Evolutionary conservation across 1,140 invertebrate species (phyloP).

Genomic region (Neuroterus valhalla): DNA sequence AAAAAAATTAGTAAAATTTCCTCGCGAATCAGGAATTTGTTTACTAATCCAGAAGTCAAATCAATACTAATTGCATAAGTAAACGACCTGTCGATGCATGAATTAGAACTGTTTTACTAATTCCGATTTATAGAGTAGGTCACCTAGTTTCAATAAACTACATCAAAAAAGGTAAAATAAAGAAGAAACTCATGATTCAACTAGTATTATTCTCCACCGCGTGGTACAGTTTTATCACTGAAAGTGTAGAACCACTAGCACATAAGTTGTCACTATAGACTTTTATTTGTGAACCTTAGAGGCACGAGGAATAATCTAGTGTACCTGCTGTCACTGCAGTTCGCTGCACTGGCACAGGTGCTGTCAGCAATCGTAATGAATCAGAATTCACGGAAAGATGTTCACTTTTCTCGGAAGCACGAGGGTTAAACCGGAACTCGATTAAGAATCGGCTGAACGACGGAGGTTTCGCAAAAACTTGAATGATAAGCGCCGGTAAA

Average conservation of each 20-base stretch:
- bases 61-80: no score
- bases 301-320: background rate
- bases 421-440: background rate
- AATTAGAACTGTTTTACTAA: no score
- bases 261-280: slow-evolving; percentile 8
- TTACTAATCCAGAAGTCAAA: no score
- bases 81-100: no score
- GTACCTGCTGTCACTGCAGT: slow-evolving; percentile 23
- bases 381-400: background rate
- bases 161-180: no score
- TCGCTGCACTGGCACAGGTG: background rate
- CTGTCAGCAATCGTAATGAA: background rate
- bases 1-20: no score
- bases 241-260: background rate
- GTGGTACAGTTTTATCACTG: background rate
- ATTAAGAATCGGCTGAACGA: background rate
- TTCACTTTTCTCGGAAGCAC: background rate
- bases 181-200: no score
- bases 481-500: background rate
- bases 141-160: no score
- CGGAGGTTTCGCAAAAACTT: background rate
- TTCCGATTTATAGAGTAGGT: no score
- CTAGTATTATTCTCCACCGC: no score
- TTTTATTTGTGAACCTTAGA: background rate
- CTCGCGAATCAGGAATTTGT: no score